phyloP scores from a whole-genome alignment of 2,113 vertebrate genomes.

The Chionis minor region DNA sequence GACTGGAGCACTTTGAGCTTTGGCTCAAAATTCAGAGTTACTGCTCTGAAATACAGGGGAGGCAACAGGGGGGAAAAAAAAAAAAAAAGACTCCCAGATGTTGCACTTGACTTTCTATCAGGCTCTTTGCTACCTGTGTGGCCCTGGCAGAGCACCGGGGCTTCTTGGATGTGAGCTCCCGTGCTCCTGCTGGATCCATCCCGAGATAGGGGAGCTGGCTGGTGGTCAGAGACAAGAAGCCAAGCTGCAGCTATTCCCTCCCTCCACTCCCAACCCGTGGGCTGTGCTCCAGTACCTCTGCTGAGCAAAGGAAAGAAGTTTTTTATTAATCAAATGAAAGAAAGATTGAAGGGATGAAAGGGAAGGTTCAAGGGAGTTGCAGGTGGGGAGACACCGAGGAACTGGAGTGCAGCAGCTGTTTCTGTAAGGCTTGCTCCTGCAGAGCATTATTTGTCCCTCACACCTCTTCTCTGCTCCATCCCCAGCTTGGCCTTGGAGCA shows the following conservation, averaged over 20 bases:
- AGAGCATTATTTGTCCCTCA: background rate
- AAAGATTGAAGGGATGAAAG: background rate
- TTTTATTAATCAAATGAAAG: background rate
- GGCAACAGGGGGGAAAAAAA: background rate
- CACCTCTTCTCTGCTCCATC: background rate
- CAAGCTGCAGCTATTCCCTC: conserved; percentile 38
- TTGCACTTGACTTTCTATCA: conserved; percentile 9
- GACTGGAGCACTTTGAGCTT: background rate
- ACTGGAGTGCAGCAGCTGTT: background rate
- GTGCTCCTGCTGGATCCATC: conserved; percentile 7
- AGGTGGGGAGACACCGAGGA: background rate
- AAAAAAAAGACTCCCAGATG: conserved; percentile 26
- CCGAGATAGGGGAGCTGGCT: conserved; percentile 35
- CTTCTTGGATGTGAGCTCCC: background rate
- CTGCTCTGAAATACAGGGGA: background rate
- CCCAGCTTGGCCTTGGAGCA: background rate
- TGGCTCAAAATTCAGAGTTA: background rate
- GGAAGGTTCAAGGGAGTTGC: background rate
- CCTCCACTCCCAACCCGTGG: background rate
- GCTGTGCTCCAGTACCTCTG: conserved; percentile 33
- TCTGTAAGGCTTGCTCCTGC: background rate
- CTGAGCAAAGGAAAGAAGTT: background rate
- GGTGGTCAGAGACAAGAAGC: background rate
- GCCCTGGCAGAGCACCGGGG: conserved; percentile 24
- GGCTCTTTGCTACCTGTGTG: conserved; percentile 49